Evolutionary conservation across 2,797 vertebrate species (phyloP).

Genomic region (Pangasius djambal): DNA sequence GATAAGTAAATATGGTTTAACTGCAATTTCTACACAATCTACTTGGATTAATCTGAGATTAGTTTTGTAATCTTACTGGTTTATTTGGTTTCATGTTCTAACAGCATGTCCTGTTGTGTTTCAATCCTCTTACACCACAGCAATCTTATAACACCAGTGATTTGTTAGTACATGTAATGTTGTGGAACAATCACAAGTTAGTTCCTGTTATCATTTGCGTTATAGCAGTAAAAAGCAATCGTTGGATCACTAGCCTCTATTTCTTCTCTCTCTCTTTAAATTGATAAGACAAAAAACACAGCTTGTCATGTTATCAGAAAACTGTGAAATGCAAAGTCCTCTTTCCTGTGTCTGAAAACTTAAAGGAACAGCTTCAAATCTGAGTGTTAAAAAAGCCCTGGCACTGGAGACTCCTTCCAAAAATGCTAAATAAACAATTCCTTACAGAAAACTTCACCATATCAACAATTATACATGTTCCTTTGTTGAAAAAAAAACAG

Average conservation of each 20-base stretch:
- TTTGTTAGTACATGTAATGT: neutral
- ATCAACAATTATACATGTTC: neutral
- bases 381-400: neutral
- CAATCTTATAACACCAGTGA: neutral
- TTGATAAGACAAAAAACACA: neutral
- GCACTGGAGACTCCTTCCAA: neutral
- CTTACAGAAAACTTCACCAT: neutral
- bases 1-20: neutral
- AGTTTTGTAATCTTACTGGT: neutral
- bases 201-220: neutral
- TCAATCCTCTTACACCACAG: neutral
- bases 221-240: neutral
- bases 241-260: neutral
- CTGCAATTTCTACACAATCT: neutral
- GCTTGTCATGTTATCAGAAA: neutral
- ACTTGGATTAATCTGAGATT: neutral
- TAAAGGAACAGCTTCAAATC: neutral
- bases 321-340: neutral
- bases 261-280: neutral
- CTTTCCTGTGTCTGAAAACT: neutral
- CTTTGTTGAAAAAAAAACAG: neutral
- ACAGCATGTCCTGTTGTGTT: neutral
- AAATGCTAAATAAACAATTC: neutral
- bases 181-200: neutral
- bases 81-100: neutral